These are phyloP conservation scores for Chorisops tibialis DNA, from an alignment of 2,888 invertebrate species.

Conservation along the genomic window DNA sequence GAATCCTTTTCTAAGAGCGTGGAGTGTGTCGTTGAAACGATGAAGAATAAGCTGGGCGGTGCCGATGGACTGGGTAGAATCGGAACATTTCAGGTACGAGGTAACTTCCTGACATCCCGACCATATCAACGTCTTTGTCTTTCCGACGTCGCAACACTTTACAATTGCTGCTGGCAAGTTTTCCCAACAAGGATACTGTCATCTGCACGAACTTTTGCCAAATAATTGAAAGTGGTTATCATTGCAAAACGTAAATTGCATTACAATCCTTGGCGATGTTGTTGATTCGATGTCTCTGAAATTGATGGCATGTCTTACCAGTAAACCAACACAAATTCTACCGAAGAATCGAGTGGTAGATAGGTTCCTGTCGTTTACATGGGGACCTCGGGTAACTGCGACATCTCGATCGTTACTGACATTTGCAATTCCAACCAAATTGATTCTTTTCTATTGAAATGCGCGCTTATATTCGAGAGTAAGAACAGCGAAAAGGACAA, in stretches of 20 bases:
- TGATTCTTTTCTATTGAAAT: slow-evolving; percentile 2
- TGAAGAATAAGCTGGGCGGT: background rate
- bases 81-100: background rate
- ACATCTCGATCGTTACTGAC: background rate
- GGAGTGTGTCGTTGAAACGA: background rate
- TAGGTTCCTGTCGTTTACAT: too few relatives aligned
- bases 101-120: background rate
- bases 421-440: slow-evolving; percentile 6
- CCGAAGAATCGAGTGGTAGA: background rate
- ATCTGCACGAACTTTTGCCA: too few relatives aligned
- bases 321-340: background rate
- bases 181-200: too few relatives aligned
- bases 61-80: background rate
- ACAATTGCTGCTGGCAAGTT: too few relatives aligned
- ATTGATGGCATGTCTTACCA: background rate
- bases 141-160: background rate
- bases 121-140: background rate
- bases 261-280: too few relatives aligned
- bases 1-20: background rate
- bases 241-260: too few relatives aligned
- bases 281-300: too few relatives aligned
- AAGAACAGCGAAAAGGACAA: background rate
- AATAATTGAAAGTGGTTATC: too few relatives aligned
- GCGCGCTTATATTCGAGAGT: background rate
- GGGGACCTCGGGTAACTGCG: background rate